These are phyloP conservation scores for Lampris incognitus DNA, from an alignment of 2,113 vertebrate genomes.

Conservation along the genomic window DNA sequence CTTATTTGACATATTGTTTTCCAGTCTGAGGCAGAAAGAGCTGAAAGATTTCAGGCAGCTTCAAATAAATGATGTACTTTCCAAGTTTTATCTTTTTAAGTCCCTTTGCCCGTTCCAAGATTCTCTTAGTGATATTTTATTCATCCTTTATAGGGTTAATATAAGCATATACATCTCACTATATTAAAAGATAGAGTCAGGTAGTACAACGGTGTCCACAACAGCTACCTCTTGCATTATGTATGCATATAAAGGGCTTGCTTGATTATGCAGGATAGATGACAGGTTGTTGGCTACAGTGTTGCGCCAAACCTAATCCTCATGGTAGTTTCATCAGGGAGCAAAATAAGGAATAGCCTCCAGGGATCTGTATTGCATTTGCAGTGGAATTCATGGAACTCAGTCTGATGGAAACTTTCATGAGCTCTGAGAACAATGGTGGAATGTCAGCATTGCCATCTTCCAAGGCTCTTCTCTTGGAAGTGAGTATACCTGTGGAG, in stretches of 20 bases:
- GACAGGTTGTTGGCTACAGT: slow-evolving; percentile 15
- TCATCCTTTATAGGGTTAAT: not conserved
- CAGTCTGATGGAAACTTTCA: slow-evolving; percentile 56
- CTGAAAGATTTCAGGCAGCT: not conserved
- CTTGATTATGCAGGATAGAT: slow-evolving; percentile 31
- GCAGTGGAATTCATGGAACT: slow-evolving; percentile 45
- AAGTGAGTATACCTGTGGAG: slow-evolving; percentile 42
- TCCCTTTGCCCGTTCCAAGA: not conserved
- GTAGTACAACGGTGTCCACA: not conserved
- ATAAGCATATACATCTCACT: slow-evolving; percentile 11
- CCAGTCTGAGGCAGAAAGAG: not conserved
- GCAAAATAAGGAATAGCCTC: slow-evolving; percentile 27
- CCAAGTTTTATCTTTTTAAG: no score
- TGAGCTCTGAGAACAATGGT: slow-evolving; percentile 52
- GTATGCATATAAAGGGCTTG: slow-evolving; percentile 20
- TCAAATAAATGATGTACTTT: no score
- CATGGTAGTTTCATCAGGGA: slow-evolving; percentile 14
- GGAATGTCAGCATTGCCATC: slow-evolving; percentile 60
- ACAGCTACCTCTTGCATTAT: not conserved
- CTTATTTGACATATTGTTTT: not conserved
- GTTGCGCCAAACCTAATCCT: slow-evolving; percentile 39
- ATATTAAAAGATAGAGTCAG: not conserved
- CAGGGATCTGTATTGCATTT: slow-evolving; percentile 50
- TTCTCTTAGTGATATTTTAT: not conserved
- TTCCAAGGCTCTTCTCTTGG: slow-evolving; percentile 57